Conservation (phyloP, 2,888 invertebrate genomes). For the Calameuta filiformis region DNA sequence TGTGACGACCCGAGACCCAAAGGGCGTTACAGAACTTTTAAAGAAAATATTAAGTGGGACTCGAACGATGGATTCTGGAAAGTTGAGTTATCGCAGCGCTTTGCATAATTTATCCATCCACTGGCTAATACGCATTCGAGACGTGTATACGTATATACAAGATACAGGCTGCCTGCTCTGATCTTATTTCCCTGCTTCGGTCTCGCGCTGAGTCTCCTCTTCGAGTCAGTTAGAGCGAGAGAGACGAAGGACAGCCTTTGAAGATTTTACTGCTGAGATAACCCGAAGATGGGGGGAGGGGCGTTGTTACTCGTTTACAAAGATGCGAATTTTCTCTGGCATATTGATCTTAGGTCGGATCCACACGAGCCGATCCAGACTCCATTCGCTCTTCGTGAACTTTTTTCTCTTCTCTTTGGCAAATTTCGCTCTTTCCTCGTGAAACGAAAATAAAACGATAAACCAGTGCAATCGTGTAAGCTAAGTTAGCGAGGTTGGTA, state of each 20-base stretch:
- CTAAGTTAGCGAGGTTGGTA: too few species aligned
- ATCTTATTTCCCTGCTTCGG: conserved; percentile 3
- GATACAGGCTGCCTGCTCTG: too few species aligned
- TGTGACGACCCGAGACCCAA: background rate
- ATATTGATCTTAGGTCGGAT: too few species aligned
- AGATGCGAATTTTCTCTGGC: too few species aligned
- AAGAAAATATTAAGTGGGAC: conserved; percentile 41
- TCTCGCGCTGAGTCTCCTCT: background rate
- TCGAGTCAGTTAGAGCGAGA: background rate
- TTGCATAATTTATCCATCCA: conserved; percentile 47
- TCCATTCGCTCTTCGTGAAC: too few species aligned
- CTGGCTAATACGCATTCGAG: too few species aligned
- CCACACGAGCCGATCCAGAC: too few species aligned
- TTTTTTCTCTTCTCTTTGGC: too few species aligned
- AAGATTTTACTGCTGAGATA: background rate
- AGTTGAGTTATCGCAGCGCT: conserved; percentile 48
- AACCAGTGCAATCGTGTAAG: too few species aligned
- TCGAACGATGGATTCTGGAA: conserved; percentile 18
- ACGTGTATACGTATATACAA: too few species aligned
- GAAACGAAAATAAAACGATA: too few species aligned
- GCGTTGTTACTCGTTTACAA: background rate
- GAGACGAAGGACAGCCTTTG: background rate
- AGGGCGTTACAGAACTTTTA: conserved; percentile 35
- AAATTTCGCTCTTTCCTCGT: too few species aligned
- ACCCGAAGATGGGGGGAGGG: background rate